These are phyloP conservation scores for Phalacrocorax brasilianus DNA, from an alignment of 2,113 vertebrate species.

Conservation along the genomic window DNA sequence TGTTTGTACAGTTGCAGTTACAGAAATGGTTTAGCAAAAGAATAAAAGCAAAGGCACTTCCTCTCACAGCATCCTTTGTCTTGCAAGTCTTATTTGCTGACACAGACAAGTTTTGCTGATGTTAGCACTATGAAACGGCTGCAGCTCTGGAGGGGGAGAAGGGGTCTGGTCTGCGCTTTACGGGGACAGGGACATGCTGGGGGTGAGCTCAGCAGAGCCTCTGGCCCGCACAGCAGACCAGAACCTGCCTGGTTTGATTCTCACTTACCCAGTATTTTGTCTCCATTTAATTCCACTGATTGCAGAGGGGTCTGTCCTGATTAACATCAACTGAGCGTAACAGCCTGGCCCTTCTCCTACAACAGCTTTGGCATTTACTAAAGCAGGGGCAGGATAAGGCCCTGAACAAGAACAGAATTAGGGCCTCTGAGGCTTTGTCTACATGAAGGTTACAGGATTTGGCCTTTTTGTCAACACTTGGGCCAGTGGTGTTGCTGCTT, in stretches of 20 bases:
- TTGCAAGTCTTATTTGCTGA: not conserved
- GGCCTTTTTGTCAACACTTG: not conserved
- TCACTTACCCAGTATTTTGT: rapidly evolving
- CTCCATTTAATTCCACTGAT: not conserved
- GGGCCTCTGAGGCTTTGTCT: not conserved
- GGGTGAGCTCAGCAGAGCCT: not conserved
- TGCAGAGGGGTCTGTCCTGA: not conserved
- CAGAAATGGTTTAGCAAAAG: not conserved
- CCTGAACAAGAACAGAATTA: no score
- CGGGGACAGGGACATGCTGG: not conserved
- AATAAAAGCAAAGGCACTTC: not conserved
- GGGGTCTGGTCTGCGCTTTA: not conserved
- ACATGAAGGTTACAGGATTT: not conserved
- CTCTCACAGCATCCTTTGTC: not conserved
- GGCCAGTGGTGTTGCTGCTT: not conserved
- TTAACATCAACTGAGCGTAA: rapidly evolving
- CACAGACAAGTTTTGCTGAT: not conserved
- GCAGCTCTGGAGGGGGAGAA: not conserved
- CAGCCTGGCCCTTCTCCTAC: not conserved
- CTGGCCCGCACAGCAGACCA: not conserved
- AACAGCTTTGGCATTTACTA: not conserved
- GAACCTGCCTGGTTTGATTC: not conserved
- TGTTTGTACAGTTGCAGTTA: not conserved
- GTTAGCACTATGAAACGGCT: not conserved
- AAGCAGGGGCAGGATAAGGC: not conserved